Conservation (phyloP, 2,888 invertebrate genomes). For the Ophion slaviceki region DNA sequence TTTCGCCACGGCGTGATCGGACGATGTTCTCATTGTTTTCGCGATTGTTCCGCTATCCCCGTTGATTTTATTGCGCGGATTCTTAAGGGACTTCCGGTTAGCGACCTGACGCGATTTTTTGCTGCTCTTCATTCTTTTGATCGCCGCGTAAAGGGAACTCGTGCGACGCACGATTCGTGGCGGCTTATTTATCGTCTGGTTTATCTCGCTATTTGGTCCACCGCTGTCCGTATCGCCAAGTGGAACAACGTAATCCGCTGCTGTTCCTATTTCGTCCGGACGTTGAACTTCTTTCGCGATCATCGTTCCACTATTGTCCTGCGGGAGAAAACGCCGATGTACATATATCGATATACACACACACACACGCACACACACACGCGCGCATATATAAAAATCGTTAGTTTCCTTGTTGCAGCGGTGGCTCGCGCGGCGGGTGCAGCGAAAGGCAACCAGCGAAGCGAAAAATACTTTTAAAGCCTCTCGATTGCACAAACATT, state of each 20-base stretch:
- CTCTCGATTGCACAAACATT: conserved; percentile 50
- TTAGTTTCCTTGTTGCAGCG: not conserved
- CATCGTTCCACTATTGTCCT: conserved; percentile 70
- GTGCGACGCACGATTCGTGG: conserved; percentile 74
- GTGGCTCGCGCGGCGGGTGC: not conserved
- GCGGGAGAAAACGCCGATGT: conserved; percentile 71
- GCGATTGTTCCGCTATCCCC: conserved; percentile 64
- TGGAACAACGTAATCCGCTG: conserved; percentile 67
- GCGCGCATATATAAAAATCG: not conserved
- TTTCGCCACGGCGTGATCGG: conserved; percentile 63
- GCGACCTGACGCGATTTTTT: conserved; percentile 74
- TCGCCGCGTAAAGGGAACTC: conserved; percentile 74
- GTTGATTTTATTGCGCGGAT: conserved; percentile 67
- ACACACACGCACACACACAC: not conserved
- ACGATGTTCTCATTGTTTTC: conserved; percentile 64
- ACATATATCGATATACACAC: conserved; percentile 15
- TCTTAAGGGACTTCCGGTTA: conserved; percentile 73
- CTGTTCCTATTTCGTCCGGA: conserved; percentile 71
- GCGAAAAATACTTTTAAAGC: conserved; percentile 65
- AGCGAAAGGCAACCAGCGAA: not conserved
- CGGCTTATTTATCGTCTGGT: conserved; percentile 68
- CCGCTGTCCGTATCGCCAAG: conserved; percentile 60
- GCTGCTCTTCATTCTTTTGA: conserved; percentile 76
- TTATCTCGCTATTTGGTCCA: conserved; percentile 70
- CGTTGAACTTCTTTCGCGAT: conserved; percentile 69